Evolutionary conservation across 2,888 invertebrate genomes (phyloP).

Genomic region (Eutolmus rufibarbis): DNA sequence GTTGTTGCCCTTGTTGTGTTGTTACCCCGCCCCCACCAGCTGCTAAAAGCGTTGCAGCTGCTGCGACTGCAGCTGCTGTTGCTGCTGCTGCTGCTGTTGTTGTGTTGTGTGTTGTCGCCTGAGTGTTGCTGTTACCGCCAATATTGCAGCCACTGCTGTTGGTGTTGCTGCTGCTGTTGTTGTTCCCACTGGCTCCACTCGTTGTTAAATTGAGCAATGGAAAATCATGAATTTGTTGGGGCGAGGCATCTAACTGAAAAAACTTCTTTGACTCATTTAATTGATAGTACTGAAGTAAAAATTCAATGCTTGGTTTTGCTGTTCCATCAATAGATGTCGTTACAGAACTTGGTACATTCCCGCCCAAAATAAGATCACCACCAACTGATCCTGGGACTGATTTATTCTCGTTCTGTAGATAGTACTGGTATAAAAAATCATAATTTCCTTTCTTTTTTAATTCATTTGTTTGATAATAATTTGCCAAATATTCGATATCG

Average conservation of each 20-base stretch:
- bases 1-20: constrained; percentile 54
- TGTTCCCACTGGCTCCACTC: constrained; percentile 40
- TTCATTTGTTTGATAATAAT: constrained; percentile 60
- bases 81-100: constrained; percentile 47
- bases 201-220: constrained; percentile 52
- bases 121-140: constrained; percentile 36
- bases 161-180: constrained; percentile 28
- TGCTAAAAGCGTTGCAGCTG: constrained; percentile 49
- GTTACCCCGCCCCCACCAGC: constrained; percentile 51
- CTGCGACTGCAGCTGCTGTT: constrained; percentile 39
- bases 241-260: constrained; percentile 64
- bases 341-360: constrained; percentile 44
- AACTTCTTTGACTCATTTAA: constrained; percentile 62
- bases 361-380: background rate
- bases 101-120: constrained; percentile 39
- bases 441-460: constrained; percentile 59
- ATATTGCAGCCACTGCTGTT: constrained; percentile 24
- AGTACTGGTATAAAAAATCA: constrained; percentile 61
- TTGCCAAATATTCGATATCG: constrained; percentile 58
- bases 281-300: constrained; percentile 61
- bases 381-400: background rate
- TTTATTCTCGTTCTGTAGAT: constrained; percentile 56
- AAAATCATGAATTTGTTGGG: constrained; percentile 59
- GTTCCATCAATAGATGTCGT: constrained; percentile 35
- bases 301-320: constrained; percentile 59